phyloP scores from a whole-genome alignment of 1,140 invertebrate genomes.

The Melitaea cinxia region DNA sequence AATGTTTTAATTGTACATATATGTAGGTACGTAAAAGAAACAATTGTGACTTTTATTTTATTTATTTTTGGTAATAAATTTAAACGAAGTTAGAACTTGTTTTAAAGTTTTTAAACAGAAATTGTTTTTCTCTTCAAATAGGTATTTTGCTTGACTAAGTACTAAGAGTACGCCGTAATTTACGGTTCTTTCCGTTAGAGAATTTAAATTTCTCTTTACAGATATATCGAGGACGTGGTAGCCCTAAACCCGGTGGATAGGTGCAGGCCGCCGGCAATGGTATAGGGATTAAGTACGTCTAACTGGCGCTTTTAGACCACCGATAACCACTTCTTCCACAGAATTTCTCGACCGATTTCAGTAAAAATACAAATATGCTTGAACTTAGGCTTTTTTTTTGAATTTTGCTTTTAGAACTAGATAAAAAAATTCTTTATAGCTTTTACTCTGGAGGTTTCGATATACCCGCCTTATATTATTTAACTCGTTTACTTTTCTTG shows the following conservation, averaged over 20 bases:
- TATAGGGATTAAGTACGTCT: constrained; percentile 26
- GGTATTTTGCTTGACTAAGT: neutral
- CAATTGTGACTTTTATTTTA: too few relatives aligned
- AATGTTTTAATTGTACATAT: too few relatives aligned
- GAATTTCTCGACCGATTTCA: constrained; percentile 14
- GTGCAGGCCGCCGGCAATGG: constrained; percentile 17
- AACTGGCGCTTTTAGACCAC: constrained; percentile 23
- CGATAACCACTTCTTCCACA: constrained; percentile 24
- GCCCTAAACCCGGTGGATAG: constrained; percentile 16
- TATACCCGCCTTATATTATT: neutral
- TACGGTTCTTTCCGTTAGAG: neutral
- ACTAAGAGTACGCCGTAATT: neutral
- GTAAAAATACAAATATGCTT: constrained; percentile 16
- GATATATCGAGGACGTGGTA: constrained; percentile 3
- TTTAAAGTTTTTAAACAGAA: neutral
- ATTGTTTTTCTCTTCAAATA: neutral
- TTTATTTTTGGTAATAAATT: too few relatives aligned
- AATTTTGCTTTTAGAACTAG: constrained; percentile 17
- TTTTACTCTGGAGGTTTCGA: neutral
- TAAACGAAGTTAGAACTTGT: neutral
- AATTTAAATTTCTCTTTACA: neutral
- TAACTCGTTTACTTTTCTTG: neutral
- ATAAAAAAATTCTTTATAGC: neutral
- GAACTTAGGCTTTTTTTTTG: too few relatives aligned
- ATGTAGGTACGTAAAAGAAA: too few relatives aligned